A percentile compares a stretch with the other conserved stretches of the same genome.
phyloP scores from a whole-genome alignment of 2,113 vertebrate genomes.

The Brachypodius melanocephalos region DNA sequence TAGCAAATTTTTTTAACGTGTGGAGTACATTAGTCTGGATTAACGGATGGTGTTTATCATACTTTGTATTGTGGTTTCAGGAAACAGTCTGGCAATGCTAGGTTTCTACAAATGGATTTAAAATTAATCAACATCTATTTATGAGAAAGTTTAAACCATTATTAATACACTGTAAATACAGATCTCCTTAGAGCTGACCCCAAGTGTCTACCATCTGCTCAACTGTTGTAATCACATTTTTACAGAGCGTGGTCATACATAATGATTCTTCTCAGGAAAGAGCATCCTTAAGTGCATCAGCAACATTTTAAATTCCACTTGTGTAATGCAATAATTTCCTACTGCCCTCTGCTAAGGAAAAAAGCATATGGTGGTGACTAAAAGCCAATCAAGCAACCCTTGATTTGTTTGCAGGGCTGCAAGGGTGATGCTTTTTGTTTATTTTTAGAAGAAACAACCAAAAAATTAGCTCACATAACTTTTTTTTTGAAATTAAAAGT shows the following conservation, averaged over 20 bases:
- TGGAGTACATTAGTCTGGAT: constrained; percentile 73
- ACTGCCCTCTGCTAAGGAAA: constrained; percentile 41
- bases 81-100: constrained; percentile 77
- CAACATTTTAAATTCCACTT: constrained; percentile 65
- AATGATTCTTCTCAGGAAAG: constrained; percentile 61
- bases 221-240: constrained; percentile 76
- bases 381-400: not conserved
- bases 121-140: constrained; percentile 85
- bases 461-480: not conserved
- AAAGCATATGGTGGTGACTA: constrained; percentile 33
- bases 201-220: constrained; percentile 72
- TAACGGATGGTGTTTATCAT: constrained; percentile 75
- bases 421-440: not conserved
- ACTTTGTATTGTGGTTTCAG: constrained; percentile 74
- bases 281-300: constrained; percentile 59
- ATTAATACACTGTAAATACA: constrained; percentile 83
- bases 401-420: not conserved
- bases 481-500: not conserved
- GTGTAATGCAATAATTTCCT: constrained; percentile 56
- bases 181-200: constrained; percentile 69
- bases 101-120: constrained; percentile 79
- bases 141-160: constrained; percentile 83
- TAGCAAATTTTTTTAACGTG: constrained; percentile 61
- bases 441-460: not conserved
- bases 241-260: constrained; percentile 63